These are phyloP conservation scores for Glareola pratincola DNA, from an alignment of 2,113 vertebrate species.

Conservation along the genomic window DNA sequence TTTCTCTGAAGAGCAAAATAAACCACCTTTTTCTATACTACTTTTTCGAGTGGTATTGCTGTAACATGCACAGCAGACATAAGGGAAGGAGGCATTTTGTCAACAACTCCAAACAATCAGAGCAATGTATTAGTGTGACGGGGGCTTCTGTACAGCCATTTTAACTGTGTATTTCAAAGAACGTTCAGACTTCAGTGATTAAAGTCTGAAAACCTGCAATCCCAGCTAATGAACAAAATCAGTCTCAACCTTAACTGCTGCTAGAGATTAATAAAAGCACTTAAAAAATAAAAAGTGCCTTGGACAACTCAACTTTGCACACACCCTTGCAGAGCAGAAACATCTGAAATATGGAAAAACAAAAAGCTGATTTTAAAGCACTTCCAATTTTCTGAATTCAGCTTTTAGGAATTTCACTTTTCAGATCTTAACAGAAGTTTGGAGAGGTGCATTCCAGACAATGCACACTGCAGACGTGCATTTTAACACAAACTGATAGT, in stretches of 20 bases:
- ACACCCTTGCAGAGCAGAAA: background rate
- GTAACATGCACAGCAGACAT: background rate
- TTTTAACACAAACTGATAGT: background rate
- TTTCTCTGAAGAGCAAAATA: conserved; percentile 11
- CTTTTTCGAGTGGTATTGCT: background rate
- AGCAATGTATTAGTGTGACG: background rate
- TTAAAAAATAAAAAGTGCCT: background rate
- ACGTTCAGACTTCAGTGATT: background rate
- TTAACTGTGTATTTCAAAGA: background rate
- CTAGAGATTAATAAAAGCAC: background rate
- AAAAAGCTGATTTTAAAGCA: background rate
- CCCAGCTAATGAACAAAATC: background rate
- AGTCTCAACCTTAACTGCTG: background rate
- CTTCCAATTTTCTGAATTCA: background rate
- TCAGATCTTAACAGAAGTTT: background rate
- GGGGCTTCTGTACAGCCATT: background rate
- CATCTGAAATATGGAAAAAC: background rate
- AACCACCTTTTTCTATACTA: background rate
- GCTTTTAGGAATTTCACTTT: background rate
- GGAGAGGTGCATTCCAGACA: background rate
- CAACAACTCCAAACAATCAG: background rate
- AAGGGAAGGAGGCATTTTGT: background rate
- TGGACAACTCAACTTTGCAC: conserved; percentile 17
- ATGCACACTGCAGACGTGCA: background rate
- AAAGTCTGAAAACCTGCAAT: background rate